phyloP scores from a whole-genome alignment of 35 echinoderm and acorn worm genomes.

The Strongylocentrotus purpuratus region DNA sequence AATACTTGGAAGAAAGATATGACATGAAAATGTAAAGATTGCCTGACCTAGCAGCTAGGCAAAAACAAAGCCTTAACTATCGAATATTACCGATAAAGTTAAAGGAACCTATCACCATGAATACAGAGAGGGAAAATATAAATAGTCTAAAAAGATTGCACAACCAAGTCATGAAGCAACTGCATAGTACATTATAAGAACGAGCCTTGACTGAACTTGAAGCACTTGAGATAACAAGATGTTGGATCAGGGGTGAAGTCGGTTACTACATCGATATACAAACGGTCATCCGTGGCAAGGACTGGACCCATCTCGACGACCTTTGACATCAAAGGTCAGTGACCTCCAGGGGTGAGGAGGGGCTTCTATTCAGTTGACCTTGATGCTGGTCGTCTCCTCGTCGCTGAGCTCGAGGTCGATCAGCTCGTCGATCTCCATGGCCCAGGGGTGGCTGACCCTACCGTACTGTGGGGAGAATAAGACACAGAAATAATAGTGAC shows the following conservation, averaged over 20 bases:
- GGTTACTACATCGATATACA: background rate
- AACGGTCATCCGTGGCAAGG: background rate
- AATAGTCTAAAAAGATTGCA: background rate
- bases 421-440: constrained; percentile 26
- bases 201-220: background rate
- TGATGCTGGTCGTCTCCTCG: constrained; percentile 6
- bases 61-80: background rate
- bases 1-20: background rate
- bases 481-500: background rate
- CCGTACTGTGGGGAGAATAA: background rate
- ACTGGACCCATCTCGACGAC: background rate
- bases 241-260: background rate
- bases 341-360: background rate
- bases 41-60: background rate
- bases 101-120: background rate
- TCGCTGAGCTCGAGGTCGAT: constrained; percentile 48
- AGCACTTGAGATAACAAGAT: background rate
- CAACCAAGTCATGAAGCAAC: background rate
- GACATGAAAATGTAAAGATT: background rate
- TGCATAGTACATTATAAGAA: background rate
- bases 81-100: background rate
- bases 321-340: background rate
- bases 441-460: background rate
- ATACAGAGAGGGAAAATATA: background rate
- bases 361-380: background rate